Conservation (phyloP, 2,888 invertebrate species). For the Drymonia ruficornis region DNA sequence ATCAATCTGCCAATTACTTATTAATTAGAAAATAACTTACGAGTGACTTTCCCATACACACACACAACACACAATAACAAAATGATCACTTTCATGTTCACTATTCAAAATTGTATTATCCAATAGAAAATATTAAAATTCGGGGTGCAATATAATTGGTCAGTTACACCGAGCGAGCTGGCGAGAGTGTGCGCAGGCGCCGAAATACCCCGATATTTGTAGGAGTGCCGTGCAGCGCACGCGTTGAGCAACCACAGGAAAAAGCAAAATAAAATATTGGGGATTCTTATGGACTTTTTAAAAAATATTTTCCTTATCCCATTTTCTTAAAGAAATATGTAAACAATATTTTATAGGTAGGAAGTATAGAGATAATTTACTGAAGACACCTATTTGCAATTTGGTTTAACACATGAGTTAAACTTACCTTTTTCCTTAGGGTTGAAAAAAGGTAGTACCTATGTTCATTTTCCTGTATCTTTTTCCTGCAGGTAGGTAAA, state of each 20-base stretch:
- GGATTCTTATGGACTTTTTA: not conserved
- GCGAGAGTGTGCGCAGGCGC: conserved; percentile 66
- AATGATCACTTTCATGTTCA: conserved; percentile 64
- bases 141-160: conserved; percentile 29
- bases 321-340: too few species aligned
- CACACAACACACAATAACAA: conserved; percentile 52
- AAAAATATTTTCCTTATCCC: not conserved
- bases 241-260: conserved; percentile 45
- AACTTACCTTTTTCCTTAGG: too few species aligned
- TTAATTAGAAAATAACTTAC: conserved; percentile 54
- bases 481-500: too few species aligned
- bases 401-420: too few species aligned
- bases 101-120: not conserved
- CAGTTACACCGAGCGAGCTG: conserved; percentile 50
- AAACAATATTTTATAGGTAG: too few species aligned
- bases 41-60: conserved; percentile 66
- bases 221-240: conserved; percentile 25
- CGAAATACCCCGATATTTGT: conserved; percentile 73
- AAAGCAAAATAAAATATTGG: conserved; percentile 24
- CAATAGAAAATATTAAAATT: not conserved
- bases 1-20: too few species aligned
- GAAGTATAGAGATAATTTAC: too few species aligned
- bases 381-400: too few species aligned
- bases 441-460: too few species aligned
- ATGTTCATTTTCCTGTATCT: too few species aligned